Conservation (phyloP, 2,797 vertebrate genomes). For the Trichosurus vulpecula region DNA sequence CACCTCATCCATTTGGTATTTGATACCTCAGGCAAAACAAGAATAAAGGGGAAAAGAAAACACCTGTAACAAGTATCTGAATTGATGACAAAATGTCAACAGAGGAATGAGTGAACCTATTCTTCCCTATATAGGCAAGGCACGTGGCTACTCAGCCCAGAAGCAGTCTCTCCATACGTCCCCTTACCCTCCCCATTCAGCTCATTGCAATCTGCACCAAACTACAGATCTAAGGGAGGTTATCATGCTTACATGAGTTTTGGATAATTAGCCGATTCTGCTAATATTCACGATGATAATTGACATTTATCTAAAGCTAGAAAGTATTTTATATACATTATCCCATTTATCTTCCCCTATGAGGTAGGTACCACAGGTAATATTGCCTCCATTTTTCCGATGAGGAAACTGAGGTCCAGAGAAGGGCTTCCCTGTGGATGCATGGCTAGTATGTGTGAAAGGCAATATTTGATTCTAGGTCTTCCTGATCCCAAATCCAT, state of each 20-base stretch:
- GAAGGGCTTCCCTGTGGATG: neutral
- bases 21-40: conserved; percentile 57
- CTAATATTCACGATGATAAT: neutral
- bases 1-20: conserved; percentile 68
- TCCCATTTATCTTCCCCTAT: neutral
- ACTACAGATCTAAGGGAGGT: neutral
- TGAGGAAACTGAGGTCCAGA: neutral
- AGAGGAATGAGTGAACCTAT: neutral
- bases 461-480: neutral
- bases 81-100: conserved; percentile 39
- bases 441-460: neutral
- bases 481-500: neutral
- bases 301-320: neutral
- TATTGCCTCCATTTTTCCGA: neutral
- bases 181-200: neutral
- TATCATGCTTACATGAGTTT: neutral
- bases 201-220: neutral
- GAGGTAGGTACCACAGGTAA: neutral
- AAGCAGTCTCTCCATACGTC: neutral
- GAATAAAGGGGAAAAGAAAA: neutral
- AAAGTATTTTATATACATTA: neutral
- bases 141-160: neutral
- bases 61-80: neutral
- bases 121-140: conserved; percentile 25
- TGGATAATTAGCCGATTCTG: neutral